Evolutionary conservation across 2,113 vertebrate species (phyloP).

Genomic region (Aegithalos caudatus): DNA sequence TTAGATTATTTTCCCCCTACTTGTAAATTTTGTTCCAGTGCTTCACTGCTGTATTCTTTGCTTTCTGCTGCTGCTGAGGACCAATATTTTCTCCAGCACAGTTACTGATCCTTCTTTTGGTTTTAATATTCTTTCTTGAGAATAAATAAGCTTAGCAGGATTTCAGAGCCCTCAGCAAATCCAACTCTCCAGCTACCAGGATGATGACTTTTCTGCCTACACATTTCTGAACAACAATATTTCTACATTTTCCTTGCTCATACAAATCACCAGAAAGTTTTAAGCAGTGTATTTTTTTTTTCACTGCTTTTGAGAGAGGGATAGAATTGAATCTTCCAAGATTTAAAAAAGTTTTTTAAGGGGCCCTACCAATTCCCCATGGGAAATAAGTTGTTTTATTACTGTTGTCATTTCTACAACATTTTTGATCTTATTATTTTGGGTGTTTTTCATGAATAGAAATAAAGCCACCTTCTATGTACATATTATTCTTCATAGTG

Average conservation of each 20-base stretch:
- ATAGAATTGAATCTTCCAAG: background rate
- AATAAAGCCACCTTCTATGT: background rate
- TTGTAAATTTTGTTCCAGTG: background rate
- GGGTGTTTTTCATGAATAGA: accelerated
- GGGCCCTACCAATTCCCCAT: background rate
- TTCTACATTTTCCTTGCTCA: background rate
- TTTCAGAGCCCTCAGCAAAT: background rate
- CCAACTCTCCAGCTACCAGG: background rate
- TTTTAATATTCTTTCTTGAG: background rate
- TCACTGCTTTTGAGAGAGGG: background rate
- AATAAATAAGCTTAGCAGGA: background rate
- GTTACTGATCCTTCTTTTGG: background rate
- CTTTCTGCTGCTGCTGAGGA: background rate
- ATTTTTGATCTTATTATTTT: background rate
- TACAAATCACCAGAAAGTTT: background rate
- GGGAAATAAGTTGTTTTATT: background rate
- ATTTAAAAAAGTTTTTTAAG: background rate
- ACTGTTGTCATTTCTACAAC: background rate
- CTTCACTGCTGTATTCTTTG: background rate
- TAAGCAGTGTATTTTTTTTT: background rate
- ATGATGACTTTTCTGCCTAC: background rate
- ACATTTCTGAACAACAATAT: background rate
- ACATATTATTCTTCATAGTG: background rate
- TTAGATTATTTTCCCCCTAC: background rate
- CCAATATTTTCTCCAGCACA: background rate